phyloP scores from a whole-genome alignment of 2,888 invertebrate genomes.

The Chrysotoxum bicinctum region DNA sequence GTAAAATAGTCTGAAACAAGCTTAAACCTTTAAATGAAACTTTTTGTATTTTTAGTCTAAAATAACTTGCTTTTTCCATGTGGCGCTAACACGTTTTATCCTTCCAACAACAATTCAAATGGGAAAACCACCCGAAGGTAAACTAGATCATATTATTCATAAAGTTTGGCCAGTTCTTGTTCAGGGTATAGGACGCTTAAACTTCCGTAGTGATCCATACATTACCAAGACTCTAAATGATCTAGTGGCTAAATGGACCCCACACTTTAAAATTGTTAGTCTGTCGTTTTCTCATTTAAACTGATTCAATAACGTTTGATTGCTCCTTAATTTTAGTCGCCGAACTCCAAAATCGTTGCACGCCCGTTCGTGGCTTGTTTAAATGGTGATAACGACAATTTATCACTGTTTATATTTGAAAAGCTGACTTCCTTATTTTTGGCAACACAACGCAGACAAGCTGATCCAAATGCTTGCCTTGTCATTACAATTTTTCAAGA shows the following conservation, averaged over 20 bases:
- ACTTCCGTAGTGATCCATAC: slow-evolving; percentile 82
- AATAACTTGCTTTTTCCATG: slow-evolving; percentile 82
- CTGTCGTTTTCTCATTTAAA: background rate
- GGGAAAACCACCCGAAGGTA: slow-evolving; percentile 81
- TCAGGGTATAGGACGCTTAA: slow-evolving; percentile 82
- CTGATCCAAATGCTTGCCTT: slow-evolving; percentile 78
- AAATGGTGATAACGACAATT: slow-evolving; percentile 75
- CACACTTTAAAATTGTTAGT: slow-evolving; percentile 78
- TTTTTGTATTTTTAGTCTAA: slow-evolving; percentile 69
- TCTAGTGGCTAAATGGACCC: slow-evolving; percentile 82
- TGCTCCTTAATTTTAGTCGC: slow-evolving; percentile 63
- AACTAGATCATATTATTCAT: slow-evolving; percentile 82
- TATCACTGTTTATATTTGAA: slow-evolving; percentile 78
- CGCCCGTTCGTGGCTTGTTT: slow-evolving; percentile 78
- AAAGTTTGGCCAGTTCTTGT: slow-evolving; percentile 83
- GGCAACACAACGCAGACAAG: slow-evolving; percentile 78
- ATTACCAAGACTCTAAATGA: slow-evolving; percentile 82
- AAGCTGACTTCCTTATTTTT: slow-evolving; percentile 78
- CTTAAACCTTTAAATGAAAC: background rate
- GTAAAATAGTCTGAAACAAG: slow-evolving; percentile 62
- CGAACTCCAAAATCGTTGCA: slow-evolving; percentile 78
- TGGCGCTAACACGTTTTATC: slow-evolving; percentile 82
- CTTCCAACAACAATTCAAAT: slow-evolving; percentile 82
- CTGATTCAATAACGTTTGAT: background rate
- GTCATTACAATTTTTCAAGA: slow-evolving; percentile 79